phyloP scores from a whole-genome alignment of 1,140 invertebrate species.

The Antheraea pernyi region DNA sequence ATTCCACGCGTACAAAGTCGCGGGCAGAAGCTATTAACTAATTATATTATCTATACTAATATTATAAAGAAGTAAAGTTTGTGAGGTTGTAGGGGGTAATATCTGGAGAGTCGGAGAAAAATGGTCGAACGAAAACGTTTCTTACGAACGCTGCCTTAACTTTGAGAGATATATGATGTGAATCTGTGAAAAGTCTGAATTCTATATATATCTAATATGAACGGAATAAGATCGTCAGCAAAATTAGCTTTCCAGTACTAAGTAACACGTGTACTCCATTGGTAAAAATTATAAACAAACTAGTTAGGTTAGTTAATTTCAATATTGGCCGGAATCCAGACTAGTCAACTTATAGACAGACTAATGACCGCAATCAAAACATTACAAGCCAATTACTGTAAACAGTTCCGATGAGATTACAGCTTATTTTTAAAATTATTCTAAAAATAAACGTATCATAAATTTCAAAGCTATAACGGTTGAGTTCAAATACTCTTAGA shows the following conservation, averaged over 20 bases:
- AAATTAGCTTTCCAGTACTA: not conserved
- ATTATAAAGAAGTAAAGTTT: too few relatives aligned
- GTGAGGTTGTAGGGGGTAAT: too few relatives aligned
- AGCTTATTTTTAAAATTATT: not conserved
- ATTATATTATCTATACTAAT: too few relatives aligned
- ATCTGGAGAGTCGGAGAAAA: too few relatives aligned
- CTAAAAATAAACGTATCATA: not conserved
- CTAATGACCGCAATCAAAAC: slow-evolving; percentile 4
- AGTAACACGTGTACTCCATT: not conserved
- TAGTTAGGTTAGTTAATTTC: not conserved
- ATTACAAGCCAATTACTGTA: not conserved
- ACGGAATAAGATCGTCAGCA: not conserved
- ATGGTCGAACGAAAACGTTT: too few relatives aligned
- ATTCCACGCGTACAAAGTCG: too few relatives aligned
- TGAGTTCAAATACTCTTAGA: not conserved
- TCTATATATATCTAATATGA: not conserved
- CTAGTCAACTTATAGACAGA: slow-evolving; percentile 2
- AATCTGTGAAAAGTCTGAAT: too few relatives aligned
- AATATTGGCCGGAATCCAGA: slow-evolving; percentile 2
- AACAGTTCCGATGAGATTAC: not conserved
- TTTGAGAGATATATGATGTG: too few relatives aligned
- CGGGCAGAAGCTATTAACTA: too few relatives aligned
- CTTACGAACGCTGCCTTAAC: too few relatives aligned
- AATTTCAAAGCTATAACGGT: not conserved
- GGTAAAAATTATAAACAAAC: slow-evolving; percentile 1